Conservation (phyloP, 2,113 vertebrate species). For the Progne subis region DNA sequence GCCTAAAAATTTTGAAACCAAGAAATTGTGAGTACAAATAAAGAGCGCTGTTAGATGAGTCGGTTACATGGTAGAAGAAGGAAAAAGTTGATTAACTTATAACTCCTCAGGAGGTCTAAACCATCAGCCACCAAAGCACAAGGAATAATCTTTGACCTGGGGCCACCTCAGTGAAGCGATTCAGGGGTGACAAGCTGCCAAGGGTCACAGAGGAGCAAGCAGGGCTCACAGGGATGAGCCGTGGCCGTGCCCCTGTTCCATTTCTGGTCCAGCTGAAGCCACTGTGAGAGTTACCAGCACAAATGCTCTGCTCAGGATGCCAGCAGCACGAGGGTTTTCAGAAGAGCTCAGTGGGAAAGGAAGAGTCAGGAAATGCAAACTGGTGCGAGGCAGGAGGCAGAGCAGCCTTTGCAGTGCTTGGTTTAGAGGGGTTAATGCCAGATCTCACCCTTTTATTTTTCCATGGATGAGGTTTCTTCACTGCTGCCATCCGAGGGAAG, state of each 20-base stretch:
- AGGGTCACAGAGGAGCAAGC: not conserved
- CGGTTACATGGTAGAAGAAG: not conserved
- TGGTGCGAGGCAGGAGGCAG: not conserved
- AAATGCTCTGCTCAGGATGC: not conserved
- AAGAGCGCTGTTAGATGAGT: not conserved
- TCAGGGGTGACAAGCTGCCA: not conserved
- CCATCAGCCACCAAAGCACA: not conserved
- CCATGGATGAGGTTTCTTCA: not conserved
- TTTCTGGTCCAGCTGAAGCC: not conserved
- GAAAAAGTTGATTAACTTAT: not conserved
- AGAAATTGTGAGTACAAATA: not conserved
- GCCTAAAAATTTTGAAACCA: not conserved
- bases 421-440: not conserved
- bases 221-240: not conserved
- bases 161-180: not conserved
- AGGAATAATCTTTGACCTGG: not conserved
- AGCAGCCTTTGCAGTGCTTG: not conserved
- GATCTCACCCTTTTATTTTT: not conserved
- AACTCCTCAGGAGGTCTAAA: not conserved
- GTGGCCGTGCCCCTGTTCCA: fast-evolving
- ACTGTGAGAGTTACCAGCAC: not conserved
- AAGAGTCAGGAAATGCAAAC: not conserved
- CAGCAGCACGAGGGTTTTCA: not conserved
- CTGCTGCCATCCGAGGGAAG: not conserved
- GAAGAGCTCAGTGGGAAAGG: not conserved